Percentiles rank a stretch among this genome's conserved stretches.
Conservation (phyloP, 2,797 vertebrate species). For the Xerus rutilus region DNA sequence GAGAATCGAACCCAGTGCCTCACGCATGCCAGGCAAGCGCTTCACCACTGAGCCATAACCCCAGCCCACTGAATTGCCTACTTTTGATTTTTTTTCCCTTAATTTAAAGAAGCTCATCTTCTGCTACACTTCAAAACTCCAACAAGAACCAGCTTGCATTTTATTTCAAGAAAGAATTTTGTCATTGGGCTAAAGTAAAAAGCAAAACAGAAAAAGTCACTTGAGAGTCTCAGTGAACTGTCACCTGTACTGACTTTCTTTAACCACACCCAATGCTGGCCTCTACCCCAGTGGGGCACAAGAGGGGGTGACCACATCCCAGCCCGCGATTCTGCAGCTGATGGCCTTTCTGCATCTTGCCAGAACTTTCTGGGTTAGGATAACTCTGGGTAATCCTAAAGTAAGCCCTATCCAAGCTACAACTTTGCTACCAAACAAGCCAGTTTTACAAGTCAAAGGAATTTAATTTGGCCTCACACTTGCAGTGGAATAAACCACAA, state of each 20-base stretch:
- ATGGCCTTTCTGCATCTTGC: not conserved
- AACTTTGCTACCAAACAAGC: constrained; percentile 73
- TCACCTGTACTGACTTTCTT: not conserved
- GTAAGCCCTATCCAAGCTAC: constrained; percentile 67
- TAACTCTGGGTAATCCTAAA: constrained; percentile 59
- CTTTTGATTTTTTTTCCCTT: not conserved
- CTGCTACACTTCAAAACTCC: not conserved
- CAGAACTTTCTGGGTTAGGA: not conserved
- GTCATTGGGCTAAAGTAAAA: constrained; percentile 21
- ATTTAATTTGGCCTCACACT: constrained; percentile 74
- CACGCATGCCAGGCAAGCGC: too few species aligned
- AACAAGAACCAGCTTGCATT: not conserved
- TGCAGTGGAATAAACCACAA: not conserved
- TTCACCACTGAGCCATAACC: too few species aligned
- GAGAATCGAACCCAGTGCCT: too few species aligned
- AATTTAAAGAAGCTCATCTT: not conserved
- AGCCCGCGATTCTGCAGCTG: not conserved
- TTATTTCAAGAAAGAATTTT: constrained; percentile 42
- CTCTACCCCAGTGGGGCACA: not conserved
- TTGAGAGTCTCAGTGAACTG: not conserved
- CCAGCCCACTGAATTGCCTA: not conserved
- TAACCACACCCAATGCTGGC: not conserved
- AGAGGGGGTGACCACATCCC: not conserved
- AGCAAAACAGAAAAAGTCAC: not conserved
- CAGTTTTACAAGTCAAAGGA: constrained; percentile 73